phyloP scores from a whole-genome alignment of 2,113 vertebrate genomes.

The Apeltes quadracus region DNA sequence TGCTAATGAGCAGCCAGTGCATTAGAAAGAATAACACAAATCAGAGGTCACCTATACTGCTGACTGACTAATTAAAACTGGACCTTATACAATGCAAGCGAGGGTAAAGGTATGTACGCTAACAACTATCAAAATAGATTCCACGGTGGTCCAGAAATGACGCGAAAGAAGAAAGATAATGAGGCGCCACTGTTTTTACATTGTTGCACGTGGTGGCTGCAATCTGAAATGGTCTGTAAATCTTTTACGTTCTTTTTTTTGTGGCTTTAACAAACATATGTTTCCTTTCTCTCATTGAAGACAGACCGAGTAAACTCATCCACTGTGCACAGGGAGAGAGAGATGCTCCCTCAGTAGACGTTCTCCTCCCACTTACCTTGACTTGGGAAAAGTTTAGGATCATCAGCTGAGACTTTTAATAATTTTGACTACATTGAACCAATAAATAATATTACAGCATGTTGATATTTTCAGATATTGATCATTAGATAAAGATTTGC shows the following conservation, averaged over 20 bases:
- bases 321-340: slow-evolving; percentile 1
- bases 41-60: slow-evolving; percentile 77
- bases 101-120: slow-evolving; percentile 36
- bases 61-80: slow-evolving; percentile 78
- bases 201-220: background rate
- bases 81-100: slow-evolving; percentile 58
- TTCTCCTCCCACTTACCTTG: background rate
- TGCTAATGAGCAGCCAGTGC: slow-evolving; percentile 81
- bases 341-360: background rate
- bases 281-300: slow-evolving; percentile 9
- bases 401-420: slow-evolving; percentile 8
- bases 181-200: background rate
- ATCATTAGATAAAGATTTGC: too few species aligned
- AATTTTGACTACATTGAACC: slow-evolving; percentile 7
- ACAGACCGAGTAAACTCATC: slow-evolving; percentile 1
- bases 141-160: slow-evolving; percentile 35
- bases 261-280: background rate
- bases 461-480: slow-evolving; percentile 21
- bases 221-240: slow-evolving; percentile 1
- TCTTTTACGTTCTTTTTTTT: slow-evolving; percentile 10
- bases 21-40: slow-evolving; percentile 77
- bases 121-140: slow-evolving; percentile 58
- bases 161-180: slow-evolving; percentile 15
- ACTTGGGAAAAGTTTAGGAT: background rate
- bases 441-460: slow-evolving; percentile 10